Percentiles rank a stretch among this genome's conserved stretches.
phyloP scores from a whole-genome alignment of 2,888 invertebrate species.

The Prenolepis imparis region DNA sequence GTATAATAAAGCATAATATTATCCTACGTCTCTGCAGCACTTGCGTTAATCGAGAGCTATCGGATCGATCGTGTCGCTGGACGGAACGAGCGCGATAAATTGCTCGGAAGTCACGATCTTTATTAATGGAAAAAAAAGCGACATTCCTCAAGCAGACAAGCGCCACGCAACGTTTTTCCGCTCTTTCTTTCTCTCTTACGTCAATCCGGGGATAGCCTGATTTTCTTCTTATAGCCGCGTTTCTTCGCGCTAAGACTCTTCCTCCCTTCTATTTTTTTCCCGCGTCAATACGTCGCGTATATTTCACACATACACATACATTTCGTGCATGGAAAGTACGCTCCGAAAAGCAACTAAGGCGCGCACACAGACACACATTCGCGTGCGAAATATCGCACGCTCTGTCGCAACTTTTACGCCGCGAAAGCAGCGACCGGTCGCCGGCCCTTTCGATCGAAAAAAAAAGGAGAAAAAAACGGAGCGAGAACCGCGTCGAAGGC shows the following conservation, averaged over 20 bases:
- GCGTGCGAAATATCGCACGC: constrained; percentile 14
- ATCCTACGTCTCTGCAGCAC: not conserved
- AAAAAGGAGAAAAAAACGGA: not conserved
- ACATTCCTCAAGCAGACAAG: constrained; percentile 8
- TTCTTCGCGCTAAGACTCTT: not conserved
- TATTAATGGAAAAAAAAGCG: not conserved
- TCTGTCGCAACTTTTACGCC: constrained; percentile 16
- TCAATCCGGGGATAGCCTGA: constrained; percentile 2
- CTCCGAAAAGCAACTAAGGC: not conserved
- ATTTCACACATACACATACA: not conserved
- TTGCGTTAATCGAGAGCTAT: not conserved
- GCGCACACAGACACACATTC: not conserved
- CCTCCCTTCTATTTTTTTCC: not conserved
- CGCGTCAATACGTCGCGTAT: too few species aligned
- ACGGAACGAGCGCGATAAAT: not conserved
- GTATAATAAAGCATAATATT: not conserved
- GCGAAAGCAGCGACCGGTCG: not conserved
- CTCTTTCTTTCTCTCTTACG: not conserved
- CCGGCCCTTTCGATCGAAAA: constrained; percentile 8
- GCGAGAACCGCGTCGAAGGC: constrained; percentile 7
- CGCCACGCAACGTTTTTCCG: constrained; percentile 7
- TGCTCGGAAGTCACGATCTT: constrained; percentile 22
- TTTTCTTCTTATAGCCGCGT: not conserved
- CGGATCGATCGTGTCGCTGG: not conserved
- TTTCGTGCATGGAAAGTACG: constrained; percentile 14